These are phyloP conservation scores for Heliconius charithonia DNA, from an alignment of 2,888 invertebrate genomes.

Conservation along the genomic window DNA sequence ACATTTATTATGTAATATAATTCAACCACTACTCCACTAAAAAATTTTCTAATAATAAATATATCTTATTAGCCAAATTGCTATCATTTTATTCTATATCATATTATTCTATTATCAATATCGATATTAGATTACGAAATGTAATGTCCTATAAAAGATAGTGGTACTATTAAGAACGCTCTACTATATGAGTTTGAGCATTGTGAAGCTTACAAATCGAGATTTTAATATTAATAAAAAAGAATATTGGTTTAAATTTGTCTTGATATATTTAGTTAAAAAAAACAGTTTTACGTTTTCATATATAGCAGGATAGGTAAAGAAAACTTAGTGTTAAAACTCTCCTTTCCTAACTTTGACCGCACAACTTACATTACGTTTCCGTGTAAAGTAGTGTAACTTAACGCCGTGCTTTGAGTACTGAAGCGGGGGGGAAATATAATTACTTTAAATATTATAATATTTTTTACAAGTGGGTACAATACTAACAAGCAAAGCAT, in stretches of 20 bases:
- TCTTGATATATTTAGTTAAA: too few relatives aligned
- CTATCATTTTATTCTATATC: not conserved
- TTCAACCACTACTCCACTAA: not conserved
- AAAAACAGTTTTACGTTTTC: too few relatives aligned
- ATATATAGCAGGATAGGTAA: too few relatives aligned
- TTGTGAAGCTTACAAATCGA: not conserved
- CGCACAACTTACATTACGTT: too few relatives aligned
- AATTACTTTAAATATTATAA: not conserved
- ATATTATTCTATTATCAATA: conserved; percentile 17
- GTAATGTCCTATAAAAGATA: conserved; percentile 20
- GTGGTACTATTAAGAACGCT: not conserved
- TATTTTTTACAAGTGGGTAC: too few relatives aligned
- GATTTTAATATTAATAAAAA: not conserved
- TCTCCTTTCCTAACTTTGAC: too few relatives aligned
- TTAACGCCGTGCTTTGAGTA: not conserved
- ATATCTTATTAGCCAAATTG: conserved; percentile 7
- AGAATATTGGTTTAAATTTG: not conserved
- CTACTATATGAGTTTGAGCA: not conserved
- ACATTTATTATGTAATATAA: not conserved
- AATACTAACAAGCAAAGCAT: not conserved
- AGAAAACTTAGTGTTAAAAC: too few relatives aligned
- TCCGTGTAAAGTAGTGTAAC: too few relatives aligned
- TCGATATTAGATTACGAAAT: conserved; percentile 16
- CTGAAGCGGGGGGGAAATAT: not conserved
- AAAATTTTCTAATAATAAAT: conserved; percentile 11